Conservation (phyloP, 1,140 invertebrate species). For the Diorhabda carinulata region DNA sequence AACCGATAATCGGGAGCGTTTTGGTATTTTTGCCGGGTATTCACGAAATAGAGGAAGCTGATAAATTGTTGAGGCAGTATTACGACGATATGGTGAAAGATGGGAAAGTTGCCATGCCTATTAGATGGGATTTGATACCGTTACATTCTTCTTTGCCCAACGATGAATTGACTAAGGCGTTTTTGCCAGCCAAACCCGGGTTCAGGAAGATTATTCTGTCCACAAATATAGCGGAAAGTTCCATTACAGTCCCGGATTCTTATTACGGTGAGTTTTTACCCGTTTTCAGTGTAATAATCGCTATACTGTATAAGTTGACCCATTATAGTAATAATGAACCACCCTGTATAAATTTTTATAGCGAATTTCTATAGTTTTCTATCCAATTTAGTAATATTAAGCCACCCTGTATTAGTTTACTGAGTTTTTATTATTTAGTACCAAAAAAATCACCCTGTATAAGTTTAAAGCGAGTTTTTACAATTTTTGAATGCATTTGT, state of each 20-base stretch:
- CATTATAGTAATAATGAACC: too few species aligned
- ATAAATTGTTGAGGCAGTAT: conserved; percentile 33
- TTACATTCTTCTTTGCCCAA: conserved; percentile 68
- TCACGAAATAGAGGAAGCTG: conserved; percentile 71
- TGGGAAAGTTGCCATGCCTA: neutral
- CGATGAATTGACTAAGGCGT: conserved; percentile 69
- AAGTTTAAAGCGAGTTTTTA: too few species aligned
- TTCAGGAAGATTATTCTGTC: conserved; percentile 84
- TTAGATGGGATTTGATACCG: conserved; percentile 56
- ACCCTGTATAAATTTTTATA: too few species aligned
- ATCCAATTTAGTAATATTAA: too few species aligned
- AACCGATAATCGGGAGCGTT: conserved; percentile 57
- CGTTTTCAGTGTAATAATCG: neutral
- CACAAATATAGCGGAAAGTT: conserved; percentile 96
- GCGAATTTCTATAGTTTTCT: too few species aligned
- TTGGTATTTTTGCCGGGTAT: conserved; percentile 87
- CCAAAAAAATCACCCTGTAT: too few species aligned
- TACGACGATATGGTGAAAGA: neutral
- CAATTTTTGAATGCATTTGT: too few species aligned
- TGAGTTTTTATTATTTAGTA: too few species aligned
- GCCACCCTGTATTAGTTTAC: too few species aligned
- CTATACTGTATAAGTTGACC: too few species aligned
- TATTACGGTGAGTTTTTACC: conserved; percentile 65
- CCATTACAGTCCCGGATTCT: conserved; percentile 91
- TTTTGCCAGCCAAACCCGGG: conserved; percentile 53